Conservation (phyloP, 2,113 vertebrate genomes). For the Lutjanus erythropterus region DNA sequence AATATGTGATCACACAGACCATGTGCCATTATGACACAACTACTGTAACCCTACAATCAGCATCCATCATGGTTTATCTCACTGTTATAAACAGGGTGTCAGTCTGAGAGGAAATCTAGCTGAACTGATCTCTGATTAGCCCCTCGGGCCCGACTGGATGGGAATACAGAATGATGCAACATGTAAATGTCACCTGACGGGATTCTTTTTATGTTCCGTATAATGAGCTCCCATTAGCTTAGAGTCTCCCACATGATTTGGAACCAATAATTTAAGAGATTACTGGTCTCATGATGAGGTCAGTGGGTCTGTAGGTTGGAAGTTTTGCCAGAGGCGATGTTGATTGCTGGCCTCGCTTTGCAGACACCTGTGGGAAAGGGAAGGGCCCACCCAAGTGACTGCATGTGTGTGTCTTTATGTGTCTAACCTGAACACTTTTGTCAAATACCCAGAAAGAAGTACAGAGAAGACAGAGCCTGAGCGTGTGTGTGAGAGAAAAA, state of each 20-base stretch:
- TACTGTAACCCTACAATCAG: conserved; percentile 27
- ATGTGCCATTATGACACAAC: conserved; percentile 8
- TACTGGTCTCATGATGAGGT: conserved; percentile 67
- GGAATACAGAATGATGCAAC: conserved; percentile 76
- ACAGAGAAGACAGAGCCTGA: conserved; percentile 24
- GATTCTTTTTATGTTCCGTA: conserved; percentile 60
- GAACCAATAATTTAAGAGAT: conserved; percentile 64
- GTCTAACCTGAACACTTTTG: conserved; percentile 25
- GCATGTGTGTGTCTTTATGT: neutral
- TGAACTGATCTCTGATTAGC: conserved; percentile 68
- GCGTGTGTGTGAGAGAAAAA: conserved; percentile 40
- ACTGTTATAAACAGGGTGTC: conserved; percentile 46
- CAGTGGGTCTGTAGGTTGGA: conserved; percentile 61
- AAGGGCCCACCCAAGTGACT: conserved; percentile 64
- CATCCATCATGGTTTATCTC: conserved; percentile 40
- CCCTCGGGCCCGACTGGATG: conserved; percentile 47
- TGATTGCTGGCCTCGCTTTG: conserved; percentile 49
- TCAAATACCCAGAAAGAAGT: conserved; percentile 14
- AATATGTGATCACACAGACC: conserved; percentile 33
- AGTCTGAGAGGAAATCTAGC: conserved; percentile 41
- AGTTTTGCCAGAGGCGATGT: conserved; percentile 46
- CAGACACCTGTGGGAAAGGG: conserved; percentile 65
- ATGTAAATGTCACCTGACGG: conserved; percentile 68
- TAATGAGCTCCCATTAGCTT: conserved; percentile 82
- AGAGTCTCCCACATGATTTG: conserved; percentile 60